Conservation (phyloP, 2,888 invertebrate genomes). For the Halictus ligatus region DNA sequence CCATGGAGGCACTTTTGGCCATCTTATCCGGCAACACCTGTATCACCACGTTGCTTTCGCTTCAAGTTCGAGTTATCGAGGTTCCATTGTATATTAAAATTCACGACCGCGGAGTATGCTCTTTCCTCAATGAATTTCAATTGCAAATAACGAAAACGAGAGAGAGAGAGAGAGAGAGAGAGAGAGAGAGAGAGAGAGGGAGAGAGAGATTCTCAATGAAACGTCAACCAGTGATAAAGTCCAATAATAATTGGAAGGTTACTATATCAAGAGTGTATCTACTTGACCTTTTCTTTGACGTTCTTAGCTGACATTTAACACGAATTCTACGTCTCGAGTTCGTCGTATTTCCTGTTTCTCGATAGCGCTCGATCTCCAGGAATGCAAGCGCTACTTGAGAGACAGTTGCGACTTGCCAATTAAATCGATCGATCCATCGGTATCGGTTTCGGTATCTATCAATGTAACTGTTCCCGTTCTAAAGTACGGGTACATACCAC, state of each 20-base stretch:
- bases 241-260: conserved; percentile 13
- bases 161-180: too few relatives aligned
- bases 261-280: background rate
- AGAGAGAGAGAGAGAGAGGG: too few relatives aligned
- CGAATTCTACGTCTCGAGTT: conserved; percentile 10
- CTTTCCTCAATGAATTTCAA: background rate
- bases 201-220: background rate
- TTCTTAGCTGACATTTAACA: conserved; percentile 1
- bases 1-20: too few relatives aligned
- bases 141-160: background rate
- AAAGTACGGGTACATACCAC: background rate
- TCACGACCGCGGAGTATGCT: background rate
- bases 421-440: conserved; percentile 42
- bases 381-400: conserved; percentile 26
- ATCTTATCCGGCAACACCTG: too few relatives aligned
- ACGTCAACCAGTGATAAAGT: background rate
- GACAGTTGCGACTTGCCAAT: conserved; percentile 32
- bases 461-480: conserved; percentile 3
- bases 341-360: background rate
- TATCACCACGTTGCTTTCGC: too few relatives aligned
- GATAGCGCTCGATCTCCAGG: background rate
- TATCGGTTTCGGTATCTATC: conserved; percentile 4
- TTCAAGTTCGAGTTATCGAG: too few relatives aligned
- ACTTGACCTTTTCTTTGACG: conserved; percentile 16
- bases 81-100: background rate